These are phyloP conservation scores for Glossophaga mutica DNA, from an alignment of 2,797 vertebrate species.

Conservation along the genomic window DNA sequence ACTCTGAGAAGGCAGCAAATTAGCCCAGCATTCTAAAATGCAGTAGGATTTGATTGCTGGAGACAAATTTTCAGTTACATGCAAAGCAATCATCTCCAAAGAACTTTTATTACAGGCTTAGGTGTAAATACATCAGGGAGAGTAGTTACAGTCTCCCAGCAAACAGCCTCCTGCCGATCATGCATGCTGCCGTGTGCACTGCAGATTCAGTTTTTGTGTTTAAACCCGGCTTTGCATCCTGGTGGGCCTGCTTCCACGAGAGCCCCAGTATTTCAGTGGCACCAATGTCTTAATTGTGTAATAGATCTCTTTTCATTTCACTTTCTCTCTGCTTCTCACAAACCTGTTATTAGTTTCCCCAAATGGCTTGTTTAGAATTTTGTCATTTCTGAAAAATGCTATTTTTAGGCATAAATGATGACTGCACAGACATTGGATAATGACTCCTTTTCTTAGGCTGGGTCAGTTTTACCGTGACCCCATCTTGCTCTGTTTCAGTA, in stretches of 20 bases:
- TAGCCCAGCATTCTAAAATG: constrained; percentile 33
- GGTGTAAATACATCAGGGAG: constrained; percentile 48
- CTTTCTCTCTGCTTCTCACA: constrained; percentile 20
- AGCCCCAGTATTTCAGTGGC: not conserved
- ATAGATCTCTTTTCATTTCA: not conserved
- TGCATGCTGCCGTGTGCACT: constrained; percentile 21
- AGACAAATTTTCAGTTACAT: constrained; percentile 37
- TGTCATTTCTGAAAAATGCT: constrained; percentile 27
- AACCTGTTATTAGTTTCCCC: not conserved
- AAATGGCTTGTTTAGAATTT: constrained; percentile 14
- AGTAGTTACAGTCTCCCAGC: constrained; percentile 27
- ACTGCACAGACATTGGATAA: not conserved
- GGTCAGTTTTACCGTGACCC: not conserved
- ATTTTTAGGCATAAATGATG: constrained; percentile 28
- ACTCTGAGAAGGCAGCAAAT: not conserved
- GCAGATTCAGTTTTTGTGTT: constrained; percentile 40
- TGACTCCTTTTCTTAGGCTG: not conserved
- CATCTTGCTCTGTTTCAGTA: not conserved
- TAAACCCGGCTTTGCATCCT: constrained; percentile 37
- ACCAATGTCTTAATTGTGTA: constrained; percentile 42
- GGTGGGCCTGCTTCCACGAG: not conserved
- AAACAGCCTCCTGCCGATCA: constrained; percentile 18
- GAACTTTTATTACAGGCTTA: constrained; percentile 44
- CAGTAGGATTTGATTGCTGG: constrained; percentile 41
- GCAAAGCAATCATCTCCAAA: constrained; percentile 46